A percentile compares a stretch with the other conserved stretches of the same genome.
These are phyloP conservation scores for Trichomalopsis sarcophagae DNA, from an alignment of 1,140 invertebrate genomes.

Conservation along the genomic window DNA sequence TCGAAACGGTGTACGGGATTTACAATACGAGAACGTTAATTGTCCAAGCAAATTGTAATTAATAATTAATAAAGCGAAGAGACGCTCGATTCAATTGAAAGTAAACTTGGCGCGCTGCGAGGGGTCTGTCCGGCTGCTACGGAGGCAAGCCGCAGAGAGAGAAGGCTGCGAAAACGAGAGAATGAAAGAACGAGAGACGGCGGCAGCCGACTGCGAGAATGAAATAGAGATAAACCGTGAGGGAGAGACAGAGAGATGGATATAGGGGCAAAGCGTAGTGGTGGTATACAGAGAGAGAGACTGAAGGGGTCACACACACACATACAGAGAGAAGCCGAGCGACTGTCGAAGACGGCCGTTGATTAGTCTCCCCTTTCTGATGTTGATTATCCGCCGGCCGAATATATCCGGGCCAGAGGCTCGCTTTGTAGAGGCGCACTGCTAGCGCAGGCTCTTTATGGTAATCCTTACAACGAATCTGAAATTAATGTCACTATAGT, in stretches of 20 bases:
- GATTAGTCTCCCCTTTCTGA: slow-evolving; percentile 52
- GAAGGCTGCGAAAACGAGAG: slow-evolving; percentile 23
- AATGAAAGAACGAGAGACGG: not conserved
- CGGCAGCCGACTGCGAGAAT: slow-evolving; percentile 5
- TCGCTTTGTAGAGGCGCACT: not conserved
- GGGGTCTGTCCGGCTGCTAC: not conserved
- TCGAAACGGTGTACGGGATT: too few species aligned
- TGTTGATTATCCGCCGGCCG: slow-evolving; percentile 45
- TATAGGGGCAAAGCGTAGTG: not conserved
- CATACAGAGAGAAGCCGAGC: slow-evolving; percentile 35
- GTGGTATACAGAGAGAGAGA: not conserved
- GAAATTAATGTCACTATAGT: slow-evolving; percentile 52
- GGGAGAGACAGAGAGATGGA: slow-evolving; percentile 29
- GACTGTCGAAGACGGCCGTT: slow-evolving; percentile 52
- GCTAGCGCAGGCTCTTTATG: slow-evolving; percentile 40
- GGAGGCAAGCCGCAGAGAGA: not conserved
- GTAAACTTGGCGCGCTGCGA: not conserved
- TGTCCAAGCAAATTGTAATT: slow-evolving; percentile 52
- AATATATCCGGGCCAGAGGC: slow-evolving; percentile 15
- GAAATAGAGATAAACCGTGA: slow-evolving; percentile 39
- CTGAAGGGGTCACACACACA: slow-evolving; percentile 39
- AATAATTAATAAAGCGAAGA: slow-evolving; percentile 53
- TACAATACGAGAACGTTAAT: not conserved
- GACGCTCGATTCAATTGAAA: slow-evolving; percentile 28
- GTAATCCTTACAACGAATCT: slow-evolving; percentile 50